These are phyloP conservation scores for Dryas iulia DNA, from an alignment of 1,140 invertebrate species.

Conservation along the genomic window DNA sequence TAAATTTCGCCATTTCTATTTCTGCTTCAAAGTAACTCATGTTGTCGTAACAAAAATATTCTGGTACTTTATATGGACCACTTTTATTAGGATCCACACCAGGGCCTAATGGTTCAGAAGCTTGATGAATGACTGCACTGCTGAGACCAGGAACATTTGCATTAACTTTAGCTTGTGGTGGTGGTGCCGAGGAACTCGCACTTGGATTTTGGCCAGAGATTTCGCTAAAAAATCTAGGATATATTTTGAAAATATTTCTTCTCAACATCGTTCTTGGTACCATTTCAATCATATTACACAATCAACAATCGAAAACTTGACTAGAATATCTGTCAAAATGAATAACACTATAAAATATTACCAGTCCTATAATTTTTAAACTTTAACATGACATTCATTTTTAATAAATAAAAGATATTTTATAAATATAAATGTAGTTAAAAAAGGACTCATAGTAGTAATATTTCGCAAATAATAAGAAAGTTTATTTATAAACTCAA, in stretches of 20 bases:
- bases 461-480: too few relatives aligned
- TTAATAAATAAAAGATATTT: not conserved
- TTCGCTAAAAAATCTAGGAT: conserved; percentile 51
- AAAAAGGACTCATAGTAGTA: too few relatives aligned
- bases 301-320: conserved; percentile 23
- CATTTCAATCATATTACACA: conserved; percentile 52
- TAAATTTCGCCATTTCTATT: conserved; percentile 89
- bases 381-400: not conserved
- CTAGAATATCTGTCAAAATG: not conserved
- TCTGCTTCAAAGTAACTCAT: conserved; percentile 91
- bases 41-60: conserved; percentile 91
- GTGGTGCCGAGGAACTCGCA: conserved; percentile 25
- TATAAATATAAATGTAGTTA: not conserved
- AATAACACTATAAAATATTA: not conserved
- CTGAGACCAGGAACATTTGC: conserved; percentile 84
- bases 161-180: conserved; percentile 32
- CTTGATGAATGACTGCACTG: conserved; percentile 81
- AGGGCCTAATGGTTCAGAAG: conserved; percentile 84
- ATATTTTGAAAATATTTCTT: conserved; percentile 32
- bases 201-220: conserved; percentile 39
- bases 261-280: conserved; percentile 22
- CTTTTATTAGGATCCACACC: conserved; percentile 84
- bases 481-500: too few relatives aligned
- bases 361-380: not conserved
- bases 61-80: conserved; percentile 90